Percentiles rank a stretch among this genome's conserved stretches.
phyloP scores from a whole-genome alignment of 37 sponge, comb jelly and placozoan species.

The Axinella damicornis region DNA sequence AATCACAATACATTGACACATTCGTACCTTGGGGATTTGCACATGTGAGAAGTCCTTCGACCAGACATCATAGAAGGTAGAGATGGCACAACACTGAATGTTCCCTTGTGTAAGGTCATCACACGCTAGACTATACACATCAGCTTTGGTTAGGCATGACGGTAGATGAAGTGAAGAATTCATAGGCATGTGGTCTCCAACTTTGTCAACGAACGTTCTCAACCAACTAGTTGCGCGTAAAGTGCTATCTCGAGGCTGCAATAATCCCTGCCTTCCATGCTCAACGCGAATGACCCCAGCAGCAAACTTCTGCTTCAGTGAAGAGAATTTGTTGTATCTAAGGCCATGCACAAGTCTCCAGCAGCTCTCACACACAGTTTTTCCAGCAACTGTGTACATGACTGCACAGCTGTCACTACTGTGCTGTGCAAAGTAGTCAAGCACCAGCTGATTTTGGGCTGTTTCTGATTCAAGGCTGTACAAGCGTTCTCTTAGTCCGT shows the following conservation, averaged over 20 bases:
- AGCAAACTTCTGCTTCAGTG: neutral
- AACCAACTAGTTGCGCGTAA: neutral
- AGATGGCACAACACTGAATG: neutral
- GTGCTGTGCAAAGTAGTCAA: neutral
- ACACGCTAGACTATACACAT: neutral
- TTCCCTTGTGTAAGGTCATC: conserved; percentile 1
- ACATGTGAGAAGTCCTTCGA: neutral
- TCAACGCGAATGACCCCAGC: neutral
- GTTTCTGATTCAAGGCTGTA: neutral
- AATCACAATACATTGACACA: too few relatives aligned
- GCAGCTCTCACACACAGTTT: conserved; percentile 4
- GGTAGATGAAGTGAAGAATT: neutral
- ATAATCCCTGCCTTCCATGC: neutral
- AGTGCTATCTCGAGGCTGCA: neutral
- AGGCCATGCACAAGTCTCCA: conserved; percentile 5
- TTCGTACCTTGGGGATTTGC: neutral
- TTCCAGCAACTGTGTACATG: neutral
- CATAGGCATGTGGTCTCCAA: neutral
- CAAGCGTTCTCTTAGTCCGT: neutral
- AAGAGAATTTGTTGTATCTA: neutral
- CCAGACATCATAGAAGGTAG: conserved; percentile 13
- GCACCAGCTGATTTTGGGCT: neutral
- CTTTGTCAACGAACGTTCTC: neutral
- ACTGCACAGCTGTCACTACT: neutral
- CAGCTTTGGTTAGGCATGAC: conserved; percentile 2